These are phyloP conservation scores for Cerastoderma edule DNA, from an alignment of 2,888 invertebrate species.

Conservation along the genomic window DNA sequence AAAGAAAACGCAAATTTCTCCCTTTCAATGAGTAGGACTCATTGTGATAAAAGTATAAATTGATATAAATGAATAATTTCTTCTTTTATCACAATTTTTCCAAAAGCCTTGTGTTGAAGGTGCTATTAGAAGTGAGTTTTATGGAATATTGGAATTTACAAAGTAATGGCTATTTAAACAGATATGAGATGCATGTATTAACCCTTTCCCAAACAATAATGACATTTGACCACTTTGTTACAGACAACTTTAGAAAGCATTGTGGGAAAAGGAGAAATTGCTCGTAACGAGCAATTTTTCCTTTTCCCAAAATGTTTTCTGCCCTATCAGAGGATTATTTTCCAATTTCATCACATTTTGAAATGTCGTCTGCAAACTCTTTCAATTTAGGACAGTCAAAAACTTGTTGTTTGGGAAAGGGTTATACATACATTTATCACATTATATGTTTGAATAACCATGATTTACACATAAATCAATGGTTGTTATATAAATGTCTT, in stretches of 20 bases:
- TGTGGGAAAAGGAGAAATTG: no score
- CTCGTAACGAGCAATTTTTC: no score
- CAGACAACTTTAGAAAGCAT: no score
- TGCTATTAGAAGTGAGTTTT: not conserved
- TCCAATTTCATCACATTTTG: no score
- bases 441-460: not conserved
- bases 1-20: no score
- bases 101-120: not conserved
- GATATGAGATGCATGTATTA: not conserved
- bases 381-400: no score
- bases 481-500: not conserved
- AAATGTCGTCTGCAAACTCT: no score
- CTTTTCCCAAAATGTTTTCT: no score
- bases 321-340: no score
- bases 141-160: not conserved
- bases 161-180: not conserved
- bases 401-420: not conserved
- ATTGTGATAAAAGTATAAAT: slow-evolving; percentile 6
- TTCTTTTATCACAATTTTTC: slow-evolving; percentile 3
- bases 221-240: not conserved
- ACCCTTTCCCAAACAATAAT: not conserved
- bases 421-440: not conserved
- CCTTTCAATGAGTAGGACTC: no score
- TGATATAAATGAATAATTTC: not conserved
- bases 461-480: not conserved